phyloP scores from a whole-genome alignment of 2,113 vertebrate genomes.

The Pelobates fuscus region DNA sequence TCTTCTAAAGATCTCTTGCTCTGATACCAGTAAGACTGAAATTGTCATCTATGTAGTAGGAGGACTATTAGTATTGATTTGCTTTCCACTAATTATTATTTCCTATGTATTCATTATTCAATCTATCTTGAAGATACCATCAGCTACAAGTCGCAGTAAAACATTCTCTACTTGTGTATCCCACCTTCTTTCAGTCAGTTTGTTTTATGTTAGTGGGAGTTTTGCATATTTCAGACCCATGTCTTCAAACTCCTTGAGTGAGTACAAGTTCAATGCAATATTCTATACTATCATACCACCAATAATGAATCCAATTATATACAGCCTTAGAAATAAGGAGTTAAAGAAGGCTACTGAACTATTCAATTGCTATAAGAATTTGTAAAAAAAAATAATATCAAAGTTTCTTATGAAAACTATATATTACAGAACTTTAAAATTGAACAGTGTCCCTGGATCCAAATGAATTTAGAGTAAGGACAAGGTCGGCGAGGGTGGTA shows the following conservation, averaged over 20 bases:
- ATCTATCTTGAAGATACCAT: constrained; percentile 51
- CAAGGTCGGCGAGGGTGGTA: too few species aligned
- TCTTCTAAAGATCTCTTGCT: constrained; percentile 54
- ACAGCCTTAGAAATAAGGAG: constrained; percentile 57
- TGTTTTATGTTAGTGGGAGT: constrained; percentile 56
- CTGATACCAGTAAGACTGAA: constrained; percentile 51
- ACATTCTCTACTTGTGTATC: constrained; percentile 58
- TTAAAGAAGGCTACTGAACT: constrained; percentile 52
- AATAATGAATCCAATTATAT: constrained; percentile 39
- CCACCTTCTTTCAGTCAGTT: constrained; percentile 53
- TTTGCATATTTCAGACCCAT: constrained; percentile 53
- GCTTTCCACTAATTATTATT: constrained; percentile 39
- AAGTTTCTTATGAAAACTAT: too few species aligned
- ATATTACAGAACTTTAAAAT: too few species aligned
- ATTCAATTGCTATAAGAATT: background rate
- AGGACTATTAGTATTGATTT: constrained; percentile 37
- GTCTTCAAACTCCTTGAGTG: constrained; percentile 35
- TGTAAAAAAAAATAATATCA: too few species aligned
- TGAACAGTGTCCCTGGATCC: too few species aligned
- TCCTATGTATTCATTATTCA: constrained; percentile 53
- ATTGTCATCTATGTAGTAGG: constrained; percentile 43
- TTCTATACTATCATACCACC: constrained; percentile 56
- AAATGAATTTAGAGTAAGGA: too few species aligned
- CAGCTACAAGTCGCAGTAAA: constrained; percentile 37
- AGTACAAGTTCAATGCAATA: constrained; percentile 52